Evolutionary conservation across 2,888 invertebrate genomes (phyloP), one percentile per base, ranked within the genome.

Genomic region (Creontiades dilutus): DNA sequence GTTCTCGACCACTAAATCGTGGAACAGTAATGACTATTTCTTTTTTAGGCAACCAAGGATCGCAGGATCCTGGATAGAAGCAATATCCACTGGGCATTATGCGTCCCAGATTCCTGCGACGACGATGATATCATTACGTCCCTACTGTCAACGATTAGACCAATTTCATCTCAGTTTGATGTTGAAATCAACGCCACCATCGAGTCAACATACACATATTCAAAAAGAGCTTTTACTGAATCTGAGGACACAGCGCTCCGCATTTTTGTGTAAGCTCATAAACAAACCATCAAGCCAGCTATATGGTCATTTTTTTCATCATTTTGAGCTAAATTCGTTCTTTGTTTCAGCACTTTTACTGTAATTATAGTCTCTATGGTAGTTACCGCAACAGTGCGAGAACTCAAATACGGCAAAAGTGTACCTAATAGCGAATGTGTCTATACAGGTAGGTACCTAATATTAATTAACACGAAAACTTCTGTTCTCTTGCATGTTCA

Each of bases 221-320:
- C 75, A 12, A n/a, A 13, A 52, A 7, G 57, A n/a, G 13, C 3
- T n/a, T 28, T 28, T 37, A 55, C 28, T 11, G 52, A 14, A 28
- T 85, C 85, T 3, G 57, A 55, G 12, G 28, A 55, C 13, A 55
- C 9, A n/a, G 85, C 85, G 16, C 27, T 57, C 55, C 55, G 57
- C 27, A 85, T 85, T 3, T 85, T 85, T 27, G 13, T 57, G 85
- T 85, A 28, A 85, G 85, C 27, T n/a, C n/a, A n/a, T n/a, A n/a
- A n/a, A n/a, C n/a, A n/a, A n/a, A n/a, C n/a, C n/a, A n/a, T n/a
- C n/a, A n/a, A n/a, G n/a, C n/a, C n/a, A n/a, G n/a, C n/a, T n/a
- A n/a, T n/a, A n/a, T n/a, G n/a, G n/a, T n/a, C n/a, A n/a, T n/a
- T n/a, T n/a, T n/a, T n/a, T n/a, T n/a, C n/a, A n/a, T n/a, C n/a